Evolutionary conservation across 2,797 vertebrate genomes (phyloP).

Genomic region (Amblyraja radiata): DNA sequence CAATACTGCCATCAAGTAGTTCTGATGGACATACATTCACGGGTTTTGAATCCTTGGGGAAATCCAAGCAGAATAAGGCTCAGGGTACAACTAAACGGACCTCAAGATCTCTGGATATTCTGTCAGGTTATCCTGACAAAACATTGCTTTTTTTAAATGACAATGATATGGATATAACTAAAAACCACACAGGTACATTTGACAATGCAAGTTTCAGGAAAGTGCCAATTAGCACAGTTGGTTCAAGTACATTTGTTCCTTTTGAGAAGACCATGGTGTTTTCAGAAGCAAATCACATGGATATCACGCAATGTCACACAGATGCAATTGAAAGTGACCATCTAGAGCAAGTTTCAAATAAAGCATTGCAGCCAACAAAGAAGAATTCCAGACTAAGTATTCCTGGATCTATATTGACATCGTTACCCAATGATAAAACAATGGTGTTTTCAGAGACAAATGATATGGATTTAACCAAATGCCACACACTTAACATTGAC

Average conservation of each 20-base stretch:
- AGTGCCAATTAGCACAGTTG: not conserved
- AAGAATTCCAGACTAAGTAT: not conserved
- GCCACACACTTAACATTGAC: not conserved
- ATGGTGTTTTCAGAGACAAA: conserved; percentile 15
- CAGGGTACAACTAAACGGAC: not conserved
- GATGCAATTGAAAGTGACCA: not conserved
- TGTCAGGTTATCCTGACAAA: not conserved
- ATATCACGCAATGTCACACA: not conserved
- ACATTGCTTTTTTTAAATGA: not conserved
- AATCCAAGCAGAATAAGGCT: not conserved
- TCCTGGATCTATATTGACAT: not conserved
- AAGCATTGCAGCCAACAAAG: not conserved
- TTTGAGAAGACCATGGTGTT: not conserved
- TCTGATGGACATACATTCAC: not conserved
- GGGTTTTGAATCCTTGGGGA: not conserved
- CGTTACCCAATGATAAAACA: not conserved
- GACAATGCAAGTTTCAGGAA: not conserved
- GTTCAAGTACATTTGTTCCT: not conserved
- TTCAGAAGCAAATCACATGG: not conserved
- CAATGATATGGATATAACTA: not conserved
- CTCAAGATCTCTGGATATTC: not conserved
- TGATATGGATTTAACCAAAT: conserved; percentile 15
- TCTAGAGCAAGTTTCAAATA: not conserved
- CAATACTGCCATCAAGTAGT: not conserved
- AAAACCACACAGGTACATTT: not conserved